These are phyloP conservation scores for Philotrypesis tridentata DNA, from an alignment of 1,140 invertebrate genomes.

Conservation along the genomic window DNA sequence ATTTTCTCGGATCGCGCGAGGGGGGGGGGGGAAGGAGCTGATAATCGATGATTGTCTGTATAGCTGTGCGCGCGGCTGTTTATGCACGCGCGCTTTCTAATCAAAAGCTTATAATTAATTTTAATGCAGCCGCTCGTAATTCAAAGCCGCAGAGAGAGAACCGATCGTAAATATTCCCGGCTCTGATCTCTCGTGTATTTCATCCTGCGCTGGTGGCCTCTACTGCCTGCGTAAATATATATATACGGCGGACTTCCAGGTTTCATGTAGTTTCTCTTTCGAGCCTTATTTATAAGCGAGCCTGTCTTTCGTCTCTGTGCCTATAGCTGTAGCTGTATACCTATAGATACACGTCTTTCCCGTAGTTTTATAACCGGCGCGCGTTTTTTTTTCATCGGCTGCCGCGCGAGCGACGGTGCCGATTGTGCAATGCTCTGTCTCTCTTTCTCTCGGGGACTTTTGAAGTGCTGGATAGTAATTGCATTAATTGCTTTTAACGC, in stretches of 20 bases:
- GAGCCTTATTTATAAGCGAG: not conserved
- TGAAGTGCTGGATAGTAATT: no score
- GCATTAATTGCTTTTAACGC: not conserved
- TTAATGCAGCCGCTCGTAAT: not conserved
- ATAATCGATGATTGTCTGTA: no score
- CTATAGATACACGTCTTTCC: no score
- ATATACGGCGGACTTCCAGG: not conserved
- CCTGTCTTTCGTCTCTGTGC: not conserved
- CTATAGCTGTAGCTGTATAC: no score
- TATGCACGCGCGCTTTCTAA: slow-evolving; percentile 4
- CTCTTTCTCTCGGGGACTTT: no score
- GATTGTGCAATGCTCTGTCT: not conserved
- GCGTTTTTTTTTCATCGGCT: not conserved
- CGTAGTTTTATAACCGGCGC: not conserved
- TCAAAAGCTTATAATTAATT: not conserved
- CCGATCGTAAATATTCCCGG: not conserved
- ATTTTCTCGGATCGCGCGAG: no score
- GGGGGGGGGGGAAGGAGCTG: no score
- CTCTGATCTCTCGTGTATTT: not conserved
- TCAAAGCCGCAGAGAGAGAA: no score
- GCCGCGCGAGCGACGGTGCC: no score
- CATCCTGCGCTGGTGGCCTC: not conserved
- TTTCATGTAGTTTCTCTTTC: not conserved
- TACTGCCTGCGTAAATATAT: not conserved
- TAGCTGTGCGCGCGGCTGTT: not conserved